Evolutionary conservation across 2,888 invertebrate species (phyloP), one percentile per base, ranked within the genome.

Genomic region (Tortrix viridana): DNA sequence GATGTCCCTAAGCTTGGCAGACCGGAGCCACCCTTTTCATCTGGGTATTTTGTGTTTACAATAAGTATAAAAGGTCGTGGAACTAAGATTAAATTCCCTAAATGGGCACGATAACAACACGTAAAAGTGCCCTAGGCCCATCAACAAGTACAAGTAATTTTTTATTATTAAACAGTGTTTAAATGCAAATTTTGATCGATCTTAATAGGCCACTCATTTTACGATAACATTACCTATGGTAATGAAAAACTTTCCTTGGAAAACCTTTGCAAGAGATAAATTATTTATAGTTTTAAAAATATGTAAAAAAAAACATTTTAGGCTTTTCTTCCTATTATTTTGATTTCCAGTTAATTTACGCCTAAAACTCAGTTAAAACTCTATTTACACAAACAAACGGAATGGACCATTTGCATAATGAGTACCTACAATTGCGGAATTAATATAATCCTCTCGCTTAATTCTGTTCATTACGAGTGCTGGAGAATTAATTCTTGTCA

Each of bases 401-500:
- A 47, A 57, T 41, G 26, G 16, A 53, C 41, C 41, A 56, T 61
- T 56, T 50, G 22, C 56, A 58, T 63, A 60, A 60, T 61, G 44
- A 49, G 43, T 47, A 52, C n/a, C n/a, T n/a, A n/a, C 50, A 49
- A 66, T 59, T 43, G 47, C 37, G 43, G 32, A 59, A 50, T 74
- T 69, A 74, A 19, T 50, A 20, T 68, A 65, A 74, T 73, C 73
- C 67, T 68, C 52, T 68, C 37, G 22, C 47, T 18, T 60, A 60
- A 65, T 65, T 57, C 65, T 18, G 41, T 37, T 57, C 23, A 16
- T 68, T 65, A 62, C 54, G 50, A 44, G 32, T 53, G 60, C 62
- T 26, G 65, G 65, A 74, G 58, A 73, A 74, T 73, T 69, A 73
- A 71, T 66, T 48, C 60, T 61, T 68, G 69, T 68, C 70, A 70